Evolutionary conservation across 2,888 invertebrate genomes (phyloP), one percentile per base, ranked within the genome.

Genomic region (Drosophila pseudotakahashii): DNA sequence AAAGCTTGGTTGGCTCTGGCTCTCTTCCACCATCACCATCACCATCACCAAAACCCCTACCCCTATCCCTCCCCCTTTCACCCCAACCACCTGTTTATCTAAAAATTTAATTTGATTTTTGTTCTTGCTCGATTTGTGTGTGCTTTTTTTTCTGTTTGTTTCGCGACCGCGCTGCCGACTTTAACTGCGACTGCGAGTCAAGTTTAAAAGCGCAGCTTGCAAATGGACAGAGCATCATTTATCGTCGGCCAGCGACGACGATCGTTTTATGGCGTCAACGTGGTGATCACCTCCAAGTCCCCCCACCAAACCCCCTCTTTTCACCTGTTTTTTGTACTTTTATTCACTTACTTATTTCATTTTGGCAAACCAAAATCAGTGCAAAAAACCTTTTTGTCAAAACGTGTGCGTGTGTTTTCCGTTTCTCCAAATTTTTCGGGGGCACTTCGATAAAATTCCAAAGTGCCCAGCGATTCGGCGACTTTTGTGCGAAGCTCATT

Each of bases 181-280:
- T 30, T 26, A 7, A 7, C 45, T 3, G 48, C 16, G 44, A n/a
- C 47, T 37, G 47, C 45, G 47, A 10, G 10, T 32, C 14, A 30
- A 16, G 48, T 69, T 78, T 75, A 75, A 79, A 89, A 82, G 76
- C 75, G 70, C 58, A 75, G 75, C 54, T 75, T 77, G 66, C 70
- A 76, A 34, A 50, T 47, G 55, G 55, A 57, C 63, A 53, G 41
- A 50, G 61, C 73, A 73, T 71, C 71, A 76, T 77, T 79, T 78
- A 61, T 77, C 70, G 77, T 73, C 48, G 36, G 72, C 61, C 61
- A 70, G 68, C 68, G 72, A 76, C 71, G 59, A 63, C 72, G 60
- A 58, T 61, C 63, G 60, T 59, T 60, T 47, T 55, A 54, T 54
- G 50, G 41, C 47, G 53, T 67, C 54, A 53, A 67, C 66, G 54